Percentiles rank a stretch among this genome's conserved stretches.
These are phyloP conservation scores for Keiferia lycopersicella DNA, from an alignment of 2,888 invertebrate genomes.

Conservation along the genomic window DNA sequence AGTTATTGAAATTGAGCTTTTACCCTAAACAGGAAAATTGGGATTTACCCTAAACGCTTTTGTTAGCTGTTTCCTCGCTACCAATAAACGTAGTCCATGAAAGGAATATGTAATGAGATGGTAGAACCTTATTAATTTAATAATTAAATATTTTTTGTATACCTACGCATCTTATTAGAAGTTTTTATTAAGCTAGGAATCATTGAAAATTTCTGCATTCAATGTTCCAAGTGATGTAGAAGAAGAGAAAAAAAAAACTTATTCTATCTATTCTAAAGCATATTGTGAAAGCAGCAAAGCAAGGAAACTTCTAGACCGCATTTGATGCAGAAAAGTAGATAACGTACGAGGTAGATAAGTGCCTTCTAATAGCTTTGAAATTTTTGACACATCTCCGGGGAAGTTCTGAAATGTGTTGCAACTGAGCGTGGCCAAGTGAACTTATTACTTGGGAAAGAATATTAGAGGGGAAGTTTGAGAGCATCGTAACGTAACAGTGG, in stretches of 20 bases:
- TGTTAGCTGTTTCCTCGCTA: slow-evolving; percentile 6
- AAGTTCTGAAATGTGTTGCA: slow-evolving; percentile 26
- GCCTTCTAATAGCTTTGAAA: slow-evolving; percentile 22
- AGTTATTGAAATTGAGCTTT: slow-evolving; percentile 28
- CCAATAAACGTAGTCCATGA: slow-evolving; percentile 9
- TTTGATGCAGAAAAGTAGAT: slow-evolving; percentile 11
- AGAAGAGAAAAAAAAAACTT: too few relatives aligned
- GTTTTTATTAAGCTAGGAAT: too few relatives aligned
- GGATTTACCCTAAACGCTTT: slow-evolving; percentile 13
- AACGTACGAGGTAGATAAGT: slow-evolving; percentile 11
- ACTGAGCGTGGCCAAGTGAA: slow-evolving; percentile 21
- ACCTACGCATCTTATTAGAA: too few relatives aligned
- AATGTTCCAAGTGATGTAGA: too few relatives aligned
- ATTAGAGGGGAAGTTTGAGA: slow-evolving; percentile 40
- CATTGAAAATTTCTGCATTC: too few relatives aligned
- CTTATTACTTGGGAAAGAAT: slow-evolving; percentile 29
- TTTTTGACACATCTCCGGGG: slow-evolving; percentile 27
- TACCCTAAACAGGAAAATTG: slow-evolving; percentile 22
- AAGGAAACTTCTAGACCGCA: not conserved
- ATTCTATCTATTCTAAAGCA: too few relatives aligned
- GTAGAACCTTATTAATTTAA: not conserved
- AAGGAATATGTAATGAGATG: not conserved
- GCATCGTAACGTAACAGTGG: slow-evolving; percentile 39
- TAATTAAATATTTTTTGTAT: not conserved
- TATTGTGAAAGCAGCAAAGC: too few relatives aligned